Evolutionary conservation across 2,888 invertebrate genomes (phyloP).

Genomic region (Euproctis similis): DNA sequence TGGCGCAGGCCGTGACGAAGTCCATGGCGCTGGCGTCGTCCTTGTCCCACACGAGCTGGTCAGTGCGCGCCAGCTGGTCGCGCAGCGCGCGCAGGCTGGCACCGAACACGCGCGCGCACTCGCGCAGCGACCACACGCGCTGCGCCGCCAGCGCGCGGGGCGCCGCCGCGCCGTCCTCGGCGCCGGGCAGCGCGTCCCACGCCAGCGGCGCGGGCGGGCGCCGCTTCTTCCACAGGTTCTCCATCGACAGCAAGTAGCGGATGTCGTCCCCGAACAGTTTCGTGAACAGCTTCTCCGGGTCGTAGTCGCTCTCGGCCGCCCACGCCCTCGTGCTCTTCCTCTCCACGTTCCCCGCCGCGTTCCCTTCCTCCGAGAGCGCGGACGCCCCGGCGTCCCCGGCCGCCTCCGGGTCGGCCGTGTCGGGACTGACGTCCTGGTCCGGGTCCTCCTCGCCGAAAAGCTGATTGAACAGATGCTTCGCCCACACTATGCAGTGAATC

Average conservation of each 20-base stretch:
- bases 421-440: conserved; percentile 97
- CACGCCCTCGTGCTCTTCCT: conserved; percentile 88
- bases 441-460: conserved; percentile 97
- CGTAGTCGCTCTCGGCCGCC: conserved; percentile 89
- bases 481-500: conserved; percentile 99
- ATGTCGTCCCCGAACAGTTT: conserved; percentile 98
- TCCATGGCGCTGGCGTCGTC: conserved; percentile 95
- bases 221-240: conserved; percentile 95
- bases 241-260: conserved; percentile 94
- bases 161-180: conserved; percentile 57
- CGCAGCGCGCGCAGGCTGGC: background rate
- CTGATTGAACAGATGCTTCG: conserved; percentile 99
- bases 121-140: conserved; percentile 84
- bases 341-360: conserved; percentile 68
- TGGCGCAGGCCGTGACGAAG: conserved; percentile 96
- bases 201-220: conserved; percentile 87
- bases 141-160: conserved; percentile 81
- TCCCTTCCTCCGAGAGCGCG: conserved; percentile 69
- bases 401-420: conserved; percentile 96
- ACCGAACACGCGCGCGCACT: conserved; percentile 89
- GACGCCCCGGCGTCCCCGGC: conserved; percentile 80
- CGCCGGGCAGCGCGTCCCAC: conserved; percentile 80
- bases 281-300: conserved; percentile 89
- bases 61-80: conserved; percentile 99
- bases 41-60: conserved; percentile 99